Percentiles rank a stretch among this genome's conserved stretches.
Conservation (phyloP, 2,797 vertebrate species). For the Anomalospiza imberbis region DNA sequence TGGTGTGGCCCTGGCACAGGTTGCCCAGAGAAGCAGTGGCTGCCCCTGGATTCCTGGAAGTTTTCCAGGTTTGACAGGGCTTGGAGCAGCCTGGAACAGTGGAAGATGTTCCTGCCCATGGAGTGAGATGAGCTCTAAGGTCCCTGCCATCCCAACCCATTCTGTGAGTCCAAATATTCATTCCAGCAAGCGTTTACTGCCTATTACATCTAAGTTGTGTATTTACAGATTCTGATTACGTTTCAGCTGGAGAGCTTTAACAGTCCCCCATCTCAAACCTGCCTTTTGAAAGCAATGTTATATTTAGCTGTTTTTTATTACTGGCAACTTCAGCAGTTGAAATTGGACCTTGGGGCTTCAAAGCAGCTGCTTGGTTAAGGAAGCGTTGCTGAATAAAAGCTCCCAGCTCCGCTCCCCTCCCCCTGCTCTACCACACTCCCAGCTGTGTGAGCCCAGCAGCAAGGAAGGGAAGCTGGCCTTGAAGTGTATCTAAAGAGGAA, state of each 20-base stretch:
- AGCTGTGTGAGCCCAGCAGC: constrained; percentile 53
- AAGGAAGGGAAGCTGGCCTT: constrained; percentile 40
- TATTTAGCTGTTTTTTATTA: constrained; percentile 37
- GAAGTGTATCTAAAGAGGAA: constrained; percentile 61
- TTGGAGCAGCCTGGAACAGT: not conserved
- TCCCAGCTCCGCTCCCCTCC: constrained; percentile 42
- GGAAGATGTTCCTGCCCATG: not conserved
- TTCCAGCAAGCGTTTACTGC: not conserved
- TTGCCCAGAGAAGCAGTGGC: not conserved
- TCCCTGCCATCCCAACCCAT: not conserved
- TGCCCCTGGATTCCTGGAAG: not conserved
- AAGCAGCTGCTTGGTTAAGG: constrained; percentile 51
- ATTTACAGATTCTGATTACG: not conserved
- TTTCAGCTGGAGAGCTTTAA: not conserved
- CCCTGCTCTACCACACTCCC: not conserved
- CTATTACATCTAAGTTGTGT: fast-evolving
- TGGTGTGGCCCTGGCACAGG: not conserved
- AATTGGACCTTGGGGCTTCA: constrained; percentile 51
- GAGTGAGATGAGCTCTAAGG: not conserved
- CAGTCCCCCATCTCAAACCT: not conserved
- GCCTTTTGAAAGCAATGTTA: not conserved
- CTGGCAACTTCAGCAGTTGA: constrained; percentile 3
- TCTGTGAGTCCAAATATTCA: not conserved
- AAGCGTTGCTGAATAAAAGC: constrained; percentile 47
- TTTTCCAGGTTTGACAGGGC: too few species aligned